These are phyloP conservation scores for Rynchops niger DNA, from an alignment of 2,113 vertebrate species.

Conservation along the genomic window DNA sequence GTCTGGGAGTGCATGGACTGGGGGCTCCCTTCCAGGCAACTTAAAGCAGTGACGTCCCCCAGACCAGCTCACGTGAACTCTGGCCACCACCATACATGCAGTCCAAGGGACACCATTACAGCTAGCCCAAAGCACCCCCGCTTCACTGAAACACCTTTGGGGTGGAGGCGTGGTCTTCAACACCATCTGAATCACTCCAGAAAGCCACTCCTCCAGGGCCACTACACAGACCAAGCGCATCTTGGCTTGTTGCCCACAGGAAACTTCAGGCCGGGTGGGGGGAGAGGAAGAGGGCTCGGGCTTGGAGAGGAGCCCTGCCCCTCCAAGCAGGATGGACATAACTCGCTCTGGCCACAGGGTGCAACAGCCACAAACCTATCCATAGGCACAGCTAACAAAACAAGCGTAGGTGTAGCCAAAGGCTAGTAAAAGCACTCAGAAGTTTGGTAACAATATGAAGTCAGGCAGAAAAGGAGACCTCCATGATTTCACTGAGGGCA, in stretches of 20 bases:
- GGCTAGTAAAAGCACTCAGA: background rate
- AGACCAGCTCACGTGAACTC: background rate
- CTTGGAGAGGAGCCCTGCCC: background rate
- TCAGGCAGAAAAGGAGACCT: background rate
- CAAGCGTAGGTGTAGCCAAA: background rate
- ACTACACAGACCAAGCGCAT: rapidly evolving
- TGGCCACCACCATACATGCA: background rate
- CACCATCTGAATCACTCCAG: background rate
- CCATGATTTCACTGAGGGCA: background rate
- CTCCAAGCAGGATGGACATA: background rate
- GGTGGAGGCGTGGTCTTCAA: background rate
- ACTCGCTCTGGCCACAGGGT: background rate
- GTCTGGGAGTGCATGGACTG: background rate
- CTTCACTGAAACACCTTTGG: background rate
- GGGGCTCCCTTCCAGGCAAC: background rate
- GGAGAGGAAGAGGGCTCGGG: background rate
- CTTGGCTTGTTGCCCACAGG: background rate
- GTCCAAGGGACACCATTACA: background rate
- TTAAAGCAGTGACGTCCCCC: background rate
- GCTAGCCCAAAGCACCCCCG: background rate
- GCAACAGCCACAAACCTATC: background rate
- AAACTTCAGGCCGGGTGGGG: background rate
- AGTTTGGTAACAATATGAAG: background rate
- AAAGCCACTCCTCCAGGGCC: background rate
- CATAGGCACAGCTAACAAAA: background rate